Conservation (phyloP, 2,888 invertebrate species). For the Orchesellides sinensis region DNA sequence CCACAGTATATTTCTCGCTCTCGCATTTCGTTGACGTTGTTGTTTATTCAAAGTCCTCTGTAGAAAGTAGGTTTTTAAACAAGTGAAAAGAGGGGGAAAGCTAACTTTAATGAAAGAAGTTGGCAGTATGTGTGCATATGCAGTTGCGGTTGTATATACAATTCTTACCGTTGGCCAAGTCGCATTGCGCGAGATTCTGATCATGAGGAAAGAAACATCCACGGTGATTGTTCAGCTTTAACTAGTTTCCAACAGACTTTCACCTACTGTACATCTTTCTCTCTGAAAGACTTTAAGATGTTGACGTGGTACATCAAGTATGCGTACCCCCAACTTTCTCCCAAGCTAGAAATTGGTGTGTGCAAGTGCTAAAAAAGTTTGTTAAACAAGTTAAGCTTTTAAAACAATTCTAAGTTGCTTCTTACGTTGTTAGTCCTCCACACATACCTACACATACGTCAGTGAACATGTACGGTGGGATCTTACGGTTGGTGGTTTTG, state of each 20-base stretch:
- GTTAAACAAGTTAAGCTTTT: background rate
- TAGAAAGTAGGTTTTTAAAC: too few relatives aligned
- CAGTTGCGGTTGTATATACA: too few relatives aligned
- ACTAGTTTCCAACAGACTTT: conserved; percentile 23
- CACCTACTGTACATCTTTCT: conserved; percentile 1
- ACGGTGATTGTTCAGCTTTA: conserved; percentile 9
- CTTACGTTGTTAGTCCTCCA: too few relatives aligned
- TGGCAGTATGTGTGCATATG: background rate
- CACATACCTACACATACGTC: too few relatives aligned
- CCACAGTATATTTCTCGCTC: background rate
- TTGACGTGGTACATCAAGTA: background rate
- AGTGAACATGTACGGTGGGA: too few relatives aligned
- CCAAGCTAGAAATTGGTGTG: background rate
- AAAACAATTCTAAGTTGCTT: background rate
- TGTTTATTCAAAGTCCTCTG: too few relatives aligned
- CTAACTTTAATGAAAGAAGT: background rate
- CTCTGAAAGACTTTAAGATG: background rate
- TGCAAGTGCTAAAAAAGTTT: background rate
- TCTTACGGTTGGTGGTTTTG: too few relatives aligned
- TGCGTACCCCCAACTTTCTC: background rate
- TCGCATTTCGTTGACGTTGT: background rate
- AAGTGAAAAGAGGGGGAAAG: background rate
- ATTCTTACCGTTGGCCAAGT: conserved; percentile 25
- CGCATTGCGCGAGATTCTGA: background rate
- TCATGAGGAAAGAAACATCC: background rate